Conservation (phyloP, 2,797 vertebrate species). For the Dendrocincla tyrannina region DNA sequence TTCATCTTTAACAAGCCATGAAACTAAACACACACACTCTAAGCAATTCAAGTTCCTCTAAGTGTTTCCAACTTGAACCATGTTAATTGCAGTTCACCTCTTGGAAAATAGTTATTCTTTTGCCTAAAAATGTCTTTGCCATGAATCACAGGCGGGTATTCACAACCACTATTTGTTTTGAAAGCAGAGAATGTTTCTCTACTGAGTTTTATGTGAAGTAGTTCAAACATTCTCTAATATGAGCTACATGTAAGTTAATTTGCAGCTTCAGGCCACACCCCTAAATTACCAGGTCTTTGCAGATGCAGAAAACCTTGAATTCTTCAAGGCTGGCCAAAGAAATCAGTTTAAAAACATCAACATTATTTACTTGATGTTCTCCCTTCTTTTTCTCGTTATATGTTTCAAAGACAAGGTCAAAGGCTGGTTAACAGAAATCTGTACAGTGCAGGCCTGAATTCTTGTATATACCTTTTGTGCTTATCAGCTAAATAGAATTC, state of each 20-base stretch:
- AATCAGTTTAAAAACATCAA: neutral
- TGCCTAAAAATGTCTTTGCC: neutral
- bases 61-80: neutral
- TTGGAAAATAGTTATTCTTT: neutral
- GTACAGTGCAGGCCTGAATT: neutral
- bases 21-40: neutral
- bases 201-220: neutral
- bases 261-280: neutral
- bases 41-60: neutral
- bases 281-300: neutral
- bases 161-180: constrained; percentile 17
- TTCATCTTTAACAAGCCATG: neutral
- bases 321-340: neutral
- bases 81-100: neutral
- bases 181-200: constrained; percentile 20
- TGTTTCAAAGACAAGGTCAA: neutral
- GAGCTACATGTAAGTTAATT: neutral
- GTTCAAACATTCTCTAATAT: neutral
- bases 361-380: neutral
- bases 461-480: neutral
- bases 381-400: neutral
- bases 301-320: neutral
- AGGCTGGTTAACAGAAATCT: neutral
- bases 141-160: constrained; percentile 19
- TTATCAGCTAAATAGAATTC: neutral